These are phyloP conservation scores for Dreissena rostriformis DNA, from an alignment of 1,140 invertebrate species.

Conservation along the genomic window DNA sequence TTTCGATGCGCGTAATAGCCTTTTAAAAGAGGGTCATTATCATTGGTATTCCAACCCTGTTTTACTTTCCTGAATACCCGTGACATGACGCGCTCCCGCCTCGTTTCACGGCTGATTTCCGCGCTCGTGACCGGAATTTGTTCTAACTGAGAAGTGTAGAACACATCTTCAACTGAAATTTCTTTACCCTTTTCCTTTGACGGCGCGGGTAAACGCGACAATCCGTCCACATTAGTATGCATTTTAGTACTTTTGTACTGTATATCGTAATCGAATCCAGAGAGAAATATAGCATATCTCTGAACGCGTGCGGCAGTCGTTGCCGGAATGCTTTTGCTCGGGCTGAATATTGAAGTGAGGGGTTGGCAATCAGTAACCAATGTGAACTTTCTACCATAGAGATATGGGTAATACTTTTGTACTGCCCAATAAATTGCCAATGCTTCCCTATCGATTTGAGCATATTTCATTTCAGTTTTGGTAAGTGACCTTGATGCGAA, in stretches of 20 bases:
- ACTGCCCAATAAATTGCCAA: conserved; percentile 81
- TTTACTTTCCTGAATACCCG: neutral
- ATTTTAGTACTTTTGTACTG: conserved; percentile 10
- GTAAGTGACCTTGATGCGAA: conserved; percentile 81
- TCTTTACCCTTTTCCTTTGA: too few species aligned
- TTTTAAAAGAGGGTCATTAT: neutral
- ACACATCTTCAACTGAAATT: too few species aligned
- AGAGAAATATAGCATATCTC: conserved; percentile 72
- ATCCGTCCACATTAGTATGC: neutral
- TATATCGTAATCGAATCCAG: neutral
- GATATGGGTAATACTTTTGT: conserved; percentile 77
- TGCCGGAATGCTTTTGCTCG: conserved; percentile 69
- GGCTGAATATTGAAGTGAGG: conserved; percentile 80
- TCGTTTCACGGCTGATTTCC: neutral
- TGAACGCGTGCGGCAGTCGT: conserved; percentile 74
- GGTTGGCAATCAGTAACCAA: conserved; percentile 81
- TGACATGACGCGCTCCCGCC: conserved; percentile 9
- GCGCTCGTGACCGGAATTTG: conserved; percentile 58
- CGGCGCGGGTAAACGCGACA: neutral
- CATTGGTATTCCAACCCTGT: conserved; percentile 27
- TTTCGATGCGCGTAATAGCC: conserved; percentile 20
- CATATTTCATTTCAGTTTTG: conserved; percentile 82
- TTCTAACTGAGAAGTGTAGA: conserved; percentile 81
- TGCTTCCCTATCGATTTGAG: conserved; percentile 83
- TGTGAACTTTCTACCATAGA: conserved; percentile 81